Evolutionary conservation across 2,113 vertebrate species (phyloP).

Genomic region (Lophura nycthemera): DNA sequence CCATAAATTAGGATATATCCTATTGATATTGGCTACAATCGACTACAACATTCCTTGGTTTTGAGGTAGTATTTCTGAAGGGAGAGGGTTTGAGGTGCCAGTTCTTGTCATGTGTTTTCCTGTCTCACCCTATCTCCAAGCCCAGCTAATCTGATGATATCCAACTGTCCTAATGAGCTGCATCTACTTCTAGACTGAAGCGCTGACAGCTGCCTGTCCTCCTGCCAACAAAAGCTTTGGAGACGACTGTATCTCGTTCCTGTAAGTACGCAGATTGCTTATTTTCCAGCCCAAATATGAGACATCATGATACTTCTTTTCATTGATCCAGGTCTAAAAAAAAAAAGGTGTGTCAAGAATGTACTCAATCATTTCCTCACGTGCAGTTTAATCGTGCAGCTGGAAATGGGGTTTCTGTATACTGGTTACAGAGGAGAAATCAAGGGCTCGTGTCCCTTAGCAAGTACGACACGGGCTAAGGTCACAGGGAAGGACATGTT

Average conservation of each 20-base stretch:
- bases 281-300: conserved; percentile 56
- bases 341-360: conserved; percentile 29
- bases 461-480: background rate
- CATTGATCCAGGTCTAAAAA: conserved; percentile 7
- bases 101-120: conserved; percentile 66
- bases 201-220: conserved; percentile 59
- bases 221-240: conserved; percentile 56
- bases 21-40: conserved; percentile 59
- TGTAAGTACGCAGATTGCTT: conserved; percentile 28
- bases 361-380: conserved; percentile 3
- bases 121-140: conserved; percentile 61
- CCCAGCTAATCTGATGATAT: conserved; percentile 67
- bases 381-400: background rate
- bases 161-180: conserved; percentile 68
- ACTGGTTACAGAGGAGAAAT: background rate
- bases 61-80: conserved; percentile 63
- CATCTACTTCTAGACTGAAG: conserved; percentile 57
- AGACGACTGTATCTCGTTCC: conserved; percentile 49
- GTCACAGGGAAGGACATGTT: conserved; percentile 48
- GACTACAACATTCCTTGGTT: conserved; percentile 52
- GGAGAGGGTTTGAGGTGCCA: conserved; percentile 12
- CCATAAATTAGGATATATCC: conserved; percentile 51
- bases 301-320: conserved; percentile 17
- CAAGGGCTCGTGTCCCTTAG: background rate
- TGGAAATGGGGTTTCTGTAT: conserved; percentile 4